Base-by-base conservation (phyloP, 2,888 invertebrate species). In the Clanis bilineata region DNA sequence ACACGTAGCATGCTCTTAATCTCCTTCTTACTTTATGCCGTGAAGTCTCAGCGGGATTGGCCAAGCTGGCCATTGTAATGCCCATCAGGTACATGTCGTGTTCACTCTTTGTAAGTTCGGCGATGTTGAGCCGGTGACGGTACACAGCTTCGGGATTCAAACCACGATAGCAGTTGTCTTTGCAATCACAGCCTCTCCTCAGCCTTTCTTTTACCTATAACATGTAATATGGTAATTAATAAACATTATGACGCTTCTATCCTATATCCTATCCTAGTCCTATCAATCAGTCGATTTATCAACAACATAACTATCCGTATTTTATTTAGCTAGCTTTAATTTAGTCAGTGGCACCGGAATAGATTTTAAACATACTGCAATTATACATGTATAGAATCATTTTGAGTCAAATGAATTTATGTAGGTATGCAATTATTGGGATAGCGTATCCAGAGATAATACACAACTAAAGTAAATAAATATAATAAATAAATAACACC, bases 61-160 rank as follows among this genome's bases (percentile, higher is more conserved):
- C 95, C 67, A 96, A 87, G 71, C 96, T 96, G 0, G 96, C 96
- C 96, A 96, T 96, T 2, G 96, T 96, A 32, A 96, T 95, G n/a
- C 96, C 96, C 96, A 96, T 96, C 72, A 96, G 86, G 78, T 96
- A 96, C 96, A 96, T 96, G 81, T 96, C 96, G 82, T 96, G 96
- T 82, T 96, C 96, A 60, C 95, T 95, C 85, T 96, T 96, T 0
- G 96, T 96, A 62, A 96, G 79, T 81, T 96, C 96, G 0, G 96
- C 96, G 63, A 96, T 96, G 73, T 96, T 96, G 39, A 96, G 85
- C 68, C 96, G 90, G 79, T 96, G 96, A 56, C 94, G 94, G 77
- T 95, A 96, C 0, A 96, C 96, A 70, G 94, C 94, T 72, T 96
- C 96, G 0, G 96, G 94, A 78, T 95, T 95, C 28, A 96, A 86